These are phyloP conservation scores for Steromphala cineraria DNA, from an alignment of 2,888 invertebrate species.

Conservation along the genomic window DNA sequence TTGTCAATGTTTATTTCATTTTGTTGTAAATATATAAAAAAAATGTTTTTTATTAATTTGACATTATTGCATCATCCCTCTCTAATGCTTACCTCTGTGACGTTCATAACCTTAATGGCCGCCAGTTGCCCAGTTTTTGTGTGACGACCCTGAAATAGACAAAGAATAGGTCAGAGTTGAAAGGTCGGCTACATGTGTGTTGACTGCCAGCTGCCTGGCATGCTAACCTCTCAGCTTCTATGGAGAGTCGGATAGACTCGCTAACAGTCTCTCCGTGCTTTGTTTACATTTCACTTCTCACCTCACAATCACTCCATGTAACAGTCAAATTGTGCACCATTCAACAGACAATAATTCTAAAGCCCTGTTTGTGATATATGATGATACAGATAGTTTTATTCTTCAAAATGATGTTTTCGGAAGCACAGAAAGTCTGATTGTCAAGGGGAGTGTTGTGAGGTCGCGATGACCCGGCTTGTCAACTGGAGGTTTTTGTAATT, in stretches of 20 bases:
- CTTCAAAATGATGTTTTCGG: too few species aligned
- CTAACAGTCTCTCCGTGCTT: neutral
- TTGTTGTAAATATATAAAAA: neutral
- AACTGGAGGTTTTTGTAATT: too few species aligned
- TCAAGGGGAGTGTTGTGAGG: too few species aligned
- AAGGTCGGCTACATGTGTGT: conserved; percentile 6
- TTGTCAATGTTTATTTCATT: neutral
- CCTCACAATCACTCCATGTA: too few species aligned
- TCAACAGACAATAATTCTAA: too few species aligned
- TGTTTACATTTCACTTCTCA: too few species aligned
- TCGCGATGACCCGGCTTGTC: too few species aligned
- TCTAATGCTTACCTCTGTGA: conserved; percentile 85
- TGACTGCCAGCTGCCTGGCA: neutral
- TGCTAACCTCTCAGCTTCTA: neutral
- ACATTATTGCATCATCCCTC: neutral
- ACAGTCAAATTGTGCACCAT: too few species aligned
- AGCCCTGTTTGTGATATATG: too few species aligned
- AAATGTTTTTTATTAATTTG: neutral
- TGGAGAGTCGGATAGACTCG: neutral
- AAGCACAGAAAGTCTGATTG: too few species aligned
- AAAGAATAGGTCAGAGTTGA: conserved; percentile 30
- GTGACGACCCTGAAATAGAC: conserved; percentile 89
- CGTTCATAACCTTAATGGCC: conserved; percentile 99
- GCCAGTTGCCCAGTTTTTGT: conserved; percentile 99
- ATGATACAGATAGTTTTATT: too few species aligned